phyloP scores from a whole-genome alignment of 2,888 invertebrate genomes.

The Clostera curtula region DNA sequence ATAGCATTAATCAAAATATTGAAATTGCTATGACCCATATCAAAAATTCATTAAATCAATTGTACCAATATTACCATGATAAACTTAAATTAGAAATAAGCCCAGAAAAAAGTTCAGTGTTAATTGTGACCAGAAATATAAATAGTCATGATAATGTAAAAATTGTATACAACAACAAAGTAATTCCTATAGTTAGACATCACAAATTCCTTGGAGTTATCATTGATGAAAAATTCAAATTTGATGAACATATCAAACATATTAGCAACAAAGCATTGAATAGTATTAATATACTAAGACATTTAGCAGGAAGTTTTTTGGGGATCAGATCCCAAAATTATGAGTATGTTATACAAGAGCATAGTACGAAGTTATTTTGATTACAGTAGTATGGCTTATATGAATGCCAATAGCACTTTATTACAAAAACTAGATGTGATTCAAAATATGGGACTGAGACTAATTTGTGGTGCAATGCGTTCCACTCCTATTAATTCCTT shows the following conservation, averaged over 20 bases:
- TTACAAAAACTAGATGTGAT: conserved; percentile 6
- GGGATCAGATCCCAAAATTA: conserved; percentile 11
- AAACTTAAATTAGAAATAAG: conserved; percentile 1
- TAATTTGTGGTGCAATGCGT: conserved; percentile 7
- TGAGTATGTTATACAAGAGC: conserved; percentile 9
- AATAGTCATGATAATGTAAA: neutral
- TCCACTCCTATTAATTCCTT: conserved; percentile 6
- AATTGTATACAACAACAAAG: conserved; percentile 1
- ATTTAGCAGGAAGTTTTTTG: conserved; percentile 9
- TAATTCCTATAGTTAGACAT: neutral
- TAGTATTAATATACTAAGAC: conserved; percentile 9
- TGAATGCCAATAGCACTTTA: conserved; percentile 2
- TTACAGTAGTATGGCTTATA: conserved; percentile 8
- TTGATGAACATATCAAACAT: conserved; percentile 6
- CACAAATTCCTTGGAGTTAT: conserved; percentile 3
- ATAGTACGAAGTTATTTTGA: conserved; percentile 9
- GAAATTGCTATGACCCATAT: neutral
- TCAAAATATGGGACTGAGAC: conserved; percentile 3
- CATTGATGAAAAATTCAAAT: conserved; percentile 3
- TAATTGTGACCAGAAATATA: neutral
- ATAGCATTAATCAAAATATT: conserved; percentile 3
- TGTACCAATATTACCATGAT: conserved; percentile 1
- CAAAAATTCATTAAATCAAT: neutral
- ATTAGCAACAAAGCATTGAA: conserved; percentile 7
- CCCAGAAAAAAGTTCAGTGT: neutral